Evolutionary conservation across 2,797 vertebrate species (phyloP).

Genomic region (Falco biarmicus): DNA sequence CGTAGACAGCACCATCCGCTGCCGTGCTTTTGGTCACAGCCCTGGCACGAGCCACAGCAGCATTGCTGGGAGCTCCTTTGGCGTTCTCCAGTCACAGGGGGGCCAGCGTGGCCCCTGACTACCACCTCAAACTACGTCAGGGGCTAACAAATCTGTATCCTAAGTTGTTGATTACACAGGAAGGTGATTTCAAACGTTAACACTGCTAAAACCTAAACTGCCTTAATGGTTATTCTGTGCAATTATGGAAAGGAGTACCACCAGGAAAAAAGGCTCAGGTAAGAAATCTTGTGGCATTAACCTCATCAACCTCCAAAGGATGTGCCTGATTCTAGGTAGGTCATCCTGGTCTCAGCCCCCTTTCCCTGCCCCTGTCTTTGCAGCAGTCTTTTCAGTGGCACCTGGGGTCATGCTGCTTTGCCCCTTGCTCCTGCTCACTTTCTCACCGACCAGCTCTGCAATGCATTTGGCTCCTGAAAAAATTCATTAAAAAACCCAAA

Average conservation of each 20-base stretch:
- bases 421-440: not conserved
- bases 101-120: not conserved
- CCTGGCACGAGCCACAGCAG: not conserved
- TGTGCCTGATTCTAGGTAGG: not conserved
- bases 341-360: not conserved
- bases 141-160: not conserved
- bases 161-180: not conserved
- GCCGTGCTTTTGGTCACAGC: not conserved
- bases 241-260: not conserved
- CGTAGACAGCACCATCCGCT: not conserved
- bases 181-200: not conserved
- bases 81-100: fast-evolving
- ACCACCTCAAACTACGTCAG: not conserved
- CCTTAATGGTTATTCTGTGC: not conserved
- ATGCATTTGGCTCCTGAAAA: not conserved
- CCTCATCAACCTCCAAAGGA: not conserved
- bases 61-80: not conserved
- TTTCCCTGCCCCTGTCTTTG: not conserved
- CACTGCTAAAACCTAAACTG: not conserved
- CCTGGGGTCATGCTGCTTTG: not conserved
- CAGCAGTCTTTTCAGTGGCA: not conserved
- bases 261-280: not conserved
- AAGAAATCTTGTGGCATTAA: not conserved
- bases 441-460: not conserved
- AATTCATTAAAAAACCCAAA: not conserved